Conservation (phyloP, 1,140 invertebrate species). For the Meloidogyne floridensis region DNA sequence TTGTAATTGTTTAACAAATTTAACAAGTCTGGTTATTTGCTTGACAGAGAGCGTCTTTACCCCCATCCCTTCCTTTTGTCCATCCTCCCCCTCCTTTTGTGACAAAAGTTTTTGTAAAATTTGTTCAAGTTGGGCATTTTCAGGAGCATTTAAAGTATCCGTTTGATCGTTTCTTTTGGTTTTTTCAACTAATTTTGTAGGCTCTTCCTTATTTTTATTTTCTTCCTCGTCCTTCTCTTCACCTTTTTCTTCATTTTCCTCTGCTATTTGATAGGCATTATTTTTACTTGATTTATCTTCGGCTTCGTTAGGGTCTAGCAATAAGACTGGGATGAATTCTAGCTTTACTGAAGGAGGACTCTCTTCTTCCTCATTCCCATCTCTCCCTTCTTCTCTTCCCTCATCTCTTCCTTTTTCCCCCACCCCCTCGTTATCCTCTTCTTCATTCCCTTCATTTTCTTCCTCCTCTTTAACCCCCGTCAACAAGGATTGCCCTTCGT, state of each 20-base stretch:
- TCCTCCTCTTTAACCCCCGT: neutral
- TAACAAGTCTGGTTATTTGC: slow-evolving; percentile 45
- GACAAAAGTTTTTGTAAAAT: slow-evolving; percentile 41
- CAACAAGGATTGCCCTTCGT: slow-evolving; percentile 33
- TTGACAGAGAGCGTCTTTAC: slow-evolving; percentile 17
- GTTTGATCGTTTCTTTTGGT: neutral
- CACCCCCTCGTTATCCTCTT: neutral
- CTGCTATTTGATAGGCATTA: neutral
- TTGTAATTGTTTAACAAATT: slow-evolving; percentile 45
- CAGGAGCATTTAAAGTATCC: slow-evolving; percentile 29
- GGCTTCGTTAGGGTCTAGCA: neutral
- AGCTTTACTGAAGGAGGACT: neutral
- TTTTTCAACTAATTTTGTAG: slow-evolving; percentile 7
- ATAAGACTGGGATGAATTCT: neutral
- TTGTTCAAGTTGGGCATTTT: slow-evolving; percentile 48
- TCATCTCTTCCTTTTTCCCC: neutral
- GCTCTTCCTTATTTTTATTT: neutral
- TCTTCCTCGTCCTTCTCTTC: neutral
- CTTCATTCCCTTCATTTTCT: neutral
- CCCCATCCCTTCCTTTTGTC: neutral
- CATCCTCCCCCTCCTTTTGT: slow-evolving; percentile 6
- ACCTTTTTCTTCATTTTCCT: slow-evolving; percentile 6
- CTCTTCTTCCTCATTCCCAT: neutral
- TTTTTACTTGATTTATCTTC: neutral
- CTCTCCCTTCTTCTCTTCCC: neutral